These are phyloP conservation scores for Leucoptera coffeella DNA, from an alignment of 2,888 invertebrate genomes.

Conservation along the genomic window DNA sequence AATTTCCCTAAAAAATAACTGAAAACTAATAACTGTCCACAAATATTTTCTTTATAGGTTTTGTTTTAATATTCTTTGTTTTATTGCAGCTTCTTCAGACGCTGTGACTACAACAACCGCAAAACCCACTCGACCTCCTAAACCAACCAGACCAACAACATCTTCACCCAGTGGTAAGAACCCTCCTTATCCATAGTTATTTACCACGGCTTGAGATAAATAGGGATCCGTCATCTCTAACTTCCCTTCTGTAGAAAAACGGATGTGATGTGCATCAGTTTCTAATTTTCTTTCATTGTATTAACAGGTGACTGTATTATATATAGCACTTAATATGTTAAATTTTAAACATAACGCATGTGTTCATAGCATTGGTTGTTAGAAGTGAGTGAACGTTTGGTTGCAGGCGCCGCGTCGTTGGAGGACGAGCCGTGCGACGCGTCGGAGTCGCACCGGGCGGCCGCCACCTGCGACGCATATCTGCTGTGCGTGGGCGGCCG, in stretches of 20 bases:
- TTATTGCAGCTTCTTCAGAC: constrained; percentile 9
- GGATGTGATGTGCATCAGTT: no score
- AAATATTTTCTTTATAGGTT: no score
- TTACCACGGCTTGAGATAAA: constrained; percentile 4
- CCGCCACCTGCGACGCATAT: constrained; percentile 65
- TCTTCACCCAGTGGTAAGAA: constrained; percentile 8
- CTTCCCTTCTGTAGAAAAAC: no score
- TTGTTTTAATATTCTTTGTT: background rate
- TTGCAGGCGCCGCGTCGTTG: no score
- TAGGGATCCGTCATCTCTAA: background rate
- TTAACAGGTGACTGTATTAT: no score
- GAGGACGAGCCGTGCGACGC: constrained; percentile 17
- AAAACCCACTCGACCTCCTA: constrained; percentile 19
- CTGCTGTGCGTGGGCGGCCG: constrained; percentile 69
- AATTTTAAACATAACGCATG: no score
- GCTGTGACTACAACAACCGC: constrained; percentile 19
- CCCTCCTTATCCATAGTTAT: constrained; percentile 1
- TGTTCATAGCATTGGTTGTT: no score
- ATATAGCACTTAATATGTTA: no score
- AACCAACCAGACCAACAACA: constrained; percentile 14
- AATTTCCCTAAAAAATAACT: no score
- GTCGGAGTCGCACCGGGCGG: constrained; percentile 44
- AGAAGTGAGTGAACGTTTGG: no score
- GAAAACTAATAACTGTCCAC: no score
- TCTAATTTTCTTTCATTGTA: no score